Evolutionary conservation across 1,140 invertebrate genomes (phyloP), one percentile per base, ranked within the genome.

Genomic region (Zelostemma sp.): DNA sequence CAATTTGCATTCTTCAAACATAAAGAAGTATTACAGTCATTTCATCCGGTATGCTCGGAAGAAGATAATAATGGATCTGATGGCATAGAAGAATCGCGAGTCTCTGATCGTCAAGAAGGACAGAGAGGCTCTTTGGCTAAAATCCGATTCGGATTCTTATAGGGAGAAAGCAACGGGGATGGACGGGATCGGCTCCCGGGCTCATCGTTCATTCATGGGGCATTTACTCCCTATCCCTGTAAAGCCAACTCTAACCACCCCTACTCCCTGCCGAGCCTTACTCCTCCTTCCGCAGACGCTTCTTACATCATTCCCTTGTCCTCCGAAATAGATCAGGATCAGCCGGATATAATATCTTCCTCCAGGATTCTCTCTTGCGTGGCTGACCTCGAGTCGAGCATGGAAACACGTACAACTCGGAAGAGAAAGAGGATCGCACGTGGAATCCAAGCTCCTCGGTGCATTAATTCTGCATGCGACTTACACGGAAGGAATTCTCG

Each of bases 131-230:
- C 53, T 62, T 64, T 62, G 66, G 56, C 46, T 66, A 70, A 75
- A 80, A 80, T 81, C 74, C 79, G 76, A 79, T 79, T 79, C 77
- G 78, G 76, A 78, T 79, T 77, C 72, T 28, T 28, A 8, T 3
- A 28, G 25, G 25, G 25, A 40, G 35, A 40, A 40, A 15, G 35
- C 35, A 15, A 40, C 35, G 35, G 35, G 35, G 67, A 58, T 62
- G 67, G 61, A 55, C 59, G 62, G 12, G 63, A 64, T 75, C 73
- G 73, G 67, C 77, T 77, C 73, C 73, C 21, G 55, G 75, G 74
- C 81, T 85, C 83, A 83, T 85, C 83, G 80, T 81, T 85, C 83
- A 85, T 85, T 84, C 83, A 85, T 84, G 82, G 83, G 77, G 81
- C 83, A 85, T 85, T 85, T 84, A 82, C 83, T 81, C 77, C 69